phyloP scores from a whole-genome alignment of 2,797 vertebrate species.

The Helicolenus hilgendorfi region DNA sequence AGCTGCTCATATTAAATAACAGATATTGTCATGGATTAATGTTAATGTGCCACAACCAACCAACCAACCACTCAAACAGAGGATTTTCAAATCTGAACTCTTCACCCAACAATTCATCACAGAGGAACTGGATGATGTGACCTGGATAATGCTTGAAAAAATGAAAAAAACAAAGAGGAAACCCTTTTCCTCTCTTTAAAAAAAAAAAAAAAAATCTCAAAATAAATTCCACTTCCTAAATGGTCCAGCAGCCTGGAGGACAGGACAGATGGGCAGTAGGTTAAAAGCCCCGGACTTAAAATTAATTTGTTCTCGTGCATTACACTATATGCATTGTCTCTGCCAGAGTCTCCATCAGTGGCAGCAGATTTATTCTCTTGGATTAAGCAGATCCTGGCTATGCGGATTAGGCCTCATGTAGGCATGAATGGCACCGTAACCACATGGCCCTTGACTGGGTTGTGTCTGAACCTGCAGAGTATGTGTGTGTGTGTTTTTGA shows the following conservation, averaged over 20 bases:
- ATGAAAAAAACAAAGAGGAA: neutral
- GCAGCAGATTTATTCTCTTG: constrained; percentile 37
- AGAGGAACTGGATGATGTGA: neutral
- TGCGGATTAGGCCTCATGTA: constrained; percentile 55
- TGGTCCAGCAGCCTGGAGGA: neutral
- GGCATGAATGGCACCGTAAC: constrained; percentile 13
- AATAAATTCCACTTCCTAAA: neutral
- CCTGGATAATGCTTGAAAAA: neutral
- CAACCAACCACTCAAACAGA: constrained; percentile 8
- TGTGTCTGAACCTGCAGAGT: neutral
- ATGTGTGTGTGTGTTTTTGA: neutral
- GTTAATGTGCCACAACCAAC: neutral
- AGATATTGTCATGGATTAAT: neutral
- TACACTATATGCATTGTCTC: neutral
- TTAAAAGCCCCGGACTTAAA: neutral
- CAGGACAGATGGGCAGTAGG: constrained; percentile 4
- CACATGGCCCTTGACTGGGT: neutral
- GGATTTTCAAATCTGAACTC: neutral
- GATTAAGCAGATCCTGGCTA: constrained; percentile 65
- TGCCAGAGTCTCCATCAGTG: neutral
- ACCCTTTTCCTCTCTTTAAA: neutral
- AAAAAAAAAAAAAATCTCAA: neutral
- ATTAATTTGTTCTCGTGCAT: neutral
- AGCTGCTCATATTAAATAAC: neutral
- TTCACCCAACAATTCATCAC: neutral